Percentiles rank a stretch among this genome's conserved stretches.
Conservation (phyloP, 2,113 vertebrate species). For the Tyrannus savana region DNA sequence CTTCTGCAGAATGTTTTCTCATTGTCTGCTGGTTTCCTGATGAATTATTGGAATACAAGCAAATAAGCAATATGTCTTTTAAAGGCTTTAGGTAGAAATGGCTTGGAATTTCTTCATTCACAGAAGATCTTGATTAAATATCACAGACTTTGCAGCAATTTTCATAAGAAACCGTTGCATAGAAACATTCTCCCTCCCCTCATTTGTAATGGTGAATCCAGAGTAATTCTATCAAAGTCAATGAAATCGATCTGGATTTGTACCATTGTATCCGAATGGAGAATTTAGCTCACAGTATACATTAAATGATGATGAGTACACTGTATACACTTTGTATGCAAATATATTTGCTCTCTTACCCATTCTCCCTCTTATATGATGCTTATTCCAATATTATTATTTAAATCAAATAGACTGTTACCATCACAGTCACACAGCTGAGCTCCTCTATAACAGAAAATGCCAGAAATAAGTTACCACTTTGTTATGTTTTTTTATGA, state of each 20-base stretch:
- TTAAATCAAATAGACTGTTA: neutral
- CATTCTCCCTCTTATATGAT: neutral
- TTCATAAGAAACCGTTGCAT: neutral
- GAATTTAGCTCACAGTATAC: neutral
- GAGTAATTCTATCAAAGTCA: constrained; percentile 10
- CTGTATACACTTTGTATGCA: neutral
- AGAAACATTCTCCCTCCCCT: neutral
- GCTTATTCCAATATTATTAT: neutral
- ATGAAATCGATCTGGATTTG: neutral
- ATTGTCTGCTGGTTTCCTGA: neutral
- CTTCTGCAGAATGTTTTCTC: neutral
- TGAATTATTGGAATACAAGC: neutral
- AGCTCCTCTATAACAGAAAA: neutral
- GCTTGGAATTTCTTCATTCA: neutral
- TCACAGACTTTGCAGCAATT: neutral
- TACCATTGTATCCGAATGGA: neutral
- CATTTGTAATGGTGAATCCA: neutral
- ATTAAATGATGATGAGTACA: neutral
- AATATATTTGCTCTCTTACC: neutral
- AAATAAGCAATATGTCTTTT: neutral
- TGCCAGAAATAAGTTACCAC: neutral
- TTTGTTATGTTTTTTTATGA: neutral
- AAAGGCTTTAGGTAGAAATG: neutral
- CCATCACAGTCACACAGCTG: neutral
- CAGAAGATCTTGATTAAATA: neutral